Base-by-base conservation (phyloP, 2,113 vertebrate species). In the Solea solea region DNA sequence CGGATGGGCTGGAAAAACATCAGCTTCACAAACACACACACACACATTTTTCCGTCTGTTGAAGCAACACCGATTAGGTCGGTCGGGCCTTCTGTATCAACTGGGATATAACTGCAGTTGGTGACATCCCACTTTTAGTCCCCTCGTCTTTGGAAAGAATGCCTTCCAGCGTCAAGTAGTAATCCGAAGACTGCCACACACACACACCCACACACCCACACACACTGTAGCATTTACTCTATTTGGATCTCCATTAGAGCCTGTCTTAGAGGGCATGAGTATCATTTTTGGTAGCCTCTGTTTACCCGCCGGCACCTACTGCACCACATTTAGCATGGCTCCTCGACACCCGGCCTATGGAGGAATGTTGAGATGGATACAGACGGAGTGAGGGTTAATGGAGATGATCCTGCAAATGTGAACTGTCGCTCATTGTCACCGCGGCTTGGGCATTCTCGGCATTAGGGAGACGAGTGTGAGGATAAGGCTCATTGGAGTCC, bases 1-100 rank as follows among this genome's bases (percentile, higher is more conserved):
- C 87, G 80, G 69, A 67, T 71, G 72, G 76, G 74, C 86, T 91
- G 80, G 64, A 78, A 87, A 86, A 91, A 90, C 79, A 88, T 85
- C 76, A 75, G 51, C 70, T 74, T 61, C 66, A 80, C 63, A 76
- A 76, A 86, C 78, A 74, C 61, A n/a, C 67, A 74, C 61, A n/a
- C 67, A 4, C 25, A 54, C 56, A 50, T 75, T 84, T 68, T 77
- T 74, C 74, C 8, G 0, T 57, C 55, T 69, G 14, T 85, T 72
- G n/a, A 78, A 83, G 53, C 64, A 72, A 44, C 52, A 2, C n/a
- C 2, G 60, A 78, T 84, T 75, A 84, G 46, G 73, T 68, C 70
- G 69, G 65, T 63, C 1, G 57, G 55, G 57, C 55, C 12, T 67
- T 73, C 72, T 72, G 70, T 7, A 78, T 86, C 70, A 73, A 60